Conservation (phyloP, 2,888 invertebrate genomes). For the Aphidoletes aphidimyza region DNA sequence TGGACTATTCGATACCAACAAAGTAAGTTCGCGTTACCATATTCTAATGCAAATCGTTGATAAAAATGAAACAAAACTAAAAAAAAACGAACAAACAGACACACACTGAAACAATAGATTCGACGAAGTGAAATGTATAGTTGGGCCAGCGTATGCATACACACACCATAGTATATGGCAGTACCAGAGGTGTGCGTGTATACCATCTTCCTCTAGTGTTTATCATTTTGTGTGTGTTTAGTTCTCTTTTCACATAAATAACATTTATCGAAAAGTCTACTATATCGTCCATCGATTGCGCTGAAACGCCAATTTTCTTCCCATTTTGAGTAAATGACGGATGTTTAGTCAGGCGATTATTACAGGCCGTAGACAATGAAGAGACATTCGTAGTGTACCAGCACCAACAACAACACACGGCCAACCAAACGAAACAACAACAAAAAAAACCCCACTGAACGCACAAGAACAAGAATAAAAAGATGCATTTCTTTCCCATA, state of each 20-base stretch:
- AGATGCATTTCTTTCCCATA: slow-evolving; percentile 51
- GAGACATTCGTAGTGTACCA: not conserved
- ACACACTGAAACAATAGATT: no score
- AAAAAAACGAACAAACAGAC: no score
- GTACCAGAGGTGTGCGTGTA: not conserved
- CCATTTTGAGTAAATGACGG: slow-evolving; percentile 36
- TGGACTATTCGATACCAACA: no score
- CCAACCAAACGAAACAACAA: not conserved
- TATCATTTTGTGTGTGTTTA: not conserved
- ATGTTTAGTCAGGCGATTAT: slow-evolving; percentile 13
- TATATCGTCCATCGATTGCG: not conserved
- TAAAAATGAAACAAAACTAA: not conserved
- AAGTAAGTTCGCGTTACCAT: slow-evolving; percentile 35
- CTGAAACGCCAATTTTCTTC: slow-evolving; percentile 23
- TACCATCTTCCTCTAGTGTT: not conserved
- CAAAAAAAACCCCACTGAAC: not conserved
- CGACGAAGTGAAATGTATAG: slow-evolving; percentile 12
- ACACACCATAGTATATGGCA: not conserved
- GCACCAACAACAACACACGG: not conserved
- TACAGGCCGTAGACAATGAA: not conserved
- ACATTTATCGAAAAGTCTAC: not conserved
- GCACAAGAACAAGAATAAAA: not conserved
- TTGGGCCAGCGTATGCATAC: not conserved
- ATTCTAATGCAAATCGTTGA: slow-evolving; percentile 32
- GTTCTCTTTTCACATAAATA: not conserved